Conservation (phyloP, 2,113 vertebrate genomes). For the Myotis lucifugus region DNA sequence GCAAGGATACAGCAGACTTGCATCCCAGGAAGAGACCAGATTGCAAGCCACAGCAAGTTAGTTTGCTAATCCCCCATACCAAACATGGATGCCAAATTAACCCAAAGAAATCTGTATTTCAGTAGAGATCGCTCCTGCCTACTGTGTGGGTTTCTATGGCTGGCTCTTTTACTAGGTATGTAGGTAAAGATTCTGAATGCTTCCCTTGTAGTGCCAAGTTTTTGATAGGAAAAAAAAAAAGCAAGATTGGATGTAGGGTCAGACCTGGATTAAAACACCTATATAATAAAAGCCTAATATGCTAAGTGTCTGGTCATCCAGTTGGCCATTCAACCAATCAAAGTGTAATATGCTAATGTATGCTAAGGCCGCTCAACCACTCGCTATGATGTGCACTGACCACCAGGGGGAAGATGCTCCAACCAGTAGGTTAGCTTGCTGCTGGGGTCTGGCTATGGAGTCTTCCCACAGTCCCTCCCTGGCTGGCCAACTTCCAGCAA, state of each 20-base stretch:
- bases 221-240: neutral
- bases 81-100: neutral
- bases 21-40: neutral
- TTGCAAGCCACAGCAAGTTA: neutral
- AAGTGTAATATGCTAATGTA: too few species aligned
- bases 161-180: neutral
- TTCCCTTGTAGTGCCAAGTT: neutral
- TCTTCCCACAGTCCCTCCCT: too few species aligned
- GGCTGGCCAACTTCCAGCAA: too few species aligned
- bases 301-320: too few species aligned
- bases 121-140: neutral
- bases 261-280: neutral
- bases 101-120: neutral
- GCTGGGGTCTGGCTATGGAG: too few species aligned
- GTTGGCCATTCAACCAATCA: too few species aligned
- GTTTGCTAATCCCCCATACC: neutral
- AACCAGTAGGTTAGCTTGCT: too few species aligned
- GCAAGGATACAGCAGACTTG: neutral
- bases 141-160: neutral
- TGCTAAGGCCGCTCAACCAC: too few species aligned
- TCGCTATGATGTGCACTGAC: too few species aligned
- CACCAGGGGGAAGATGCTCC: too few species aligned
- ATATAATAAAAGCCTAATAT: too few species aligned
- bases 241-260: neutral
- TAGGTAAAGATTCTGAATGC: neutral